phyloP scores from a whole-genome alignment of 2,888 invertebrate species.

The Hydriomena furcata region DNA sequence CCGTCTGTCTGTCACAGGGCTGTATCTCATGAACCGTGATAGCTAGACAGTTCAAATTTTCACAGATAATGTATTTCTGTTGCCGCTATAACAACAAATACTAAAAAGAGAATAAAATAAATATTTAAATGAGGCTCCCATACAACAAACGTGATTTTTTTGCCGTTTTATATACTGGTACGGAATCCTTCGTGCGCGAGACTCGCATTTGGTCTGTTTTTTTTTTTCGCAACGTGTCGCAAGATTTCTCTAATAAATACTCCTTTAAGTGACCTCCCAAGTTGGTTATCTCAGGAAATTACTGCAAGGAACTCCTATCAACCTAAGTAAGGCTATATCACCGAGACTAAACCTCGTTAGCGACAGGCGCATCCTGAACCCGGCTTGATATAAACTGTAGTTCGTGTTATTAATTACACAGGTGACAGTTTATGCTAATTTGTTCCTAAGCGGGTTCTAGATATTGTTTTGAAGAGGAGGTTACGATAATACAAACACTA shows the following conservation, averaged over 20 bases:
- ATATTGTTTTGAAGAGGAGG: constrained; percentile 3
- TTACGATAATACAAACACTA: neutral
- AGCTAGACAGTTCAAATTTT: no score
- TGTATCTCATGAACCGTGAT: no score
- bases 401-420: constrained; percentile 31
- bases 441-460: constrained; percentile 21
- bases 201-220: no score
- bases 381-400: constrained; percentile 31
- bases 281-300: constrained; percentile 29
- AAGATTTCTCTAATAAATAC: neutral
- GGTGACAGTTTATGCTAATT: constrained; percentile 30
- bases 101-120: no score
- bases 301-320: constrained; percentile 27
- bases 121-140: no score
- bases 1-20: no score
- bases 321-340: constrained; percentile 29
- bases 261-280: constrained; percentile 14
- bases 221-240: no score
- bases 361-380: constrained; percentile 41
- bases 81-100: no score
- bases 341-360: constrained; percentile 52
- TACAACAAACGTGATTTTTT: no score
- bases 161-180: no score
- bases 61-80: no score
- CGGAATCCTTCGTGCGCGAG: no score